Percentiles rank a stretch among this genome's conserved stretches.
These are phyloP conservation scores for Thaleichthys pacificus DNA, from an alignment of 2,797 vertebrate genomes.

Conservation along the genomic window DNA sequence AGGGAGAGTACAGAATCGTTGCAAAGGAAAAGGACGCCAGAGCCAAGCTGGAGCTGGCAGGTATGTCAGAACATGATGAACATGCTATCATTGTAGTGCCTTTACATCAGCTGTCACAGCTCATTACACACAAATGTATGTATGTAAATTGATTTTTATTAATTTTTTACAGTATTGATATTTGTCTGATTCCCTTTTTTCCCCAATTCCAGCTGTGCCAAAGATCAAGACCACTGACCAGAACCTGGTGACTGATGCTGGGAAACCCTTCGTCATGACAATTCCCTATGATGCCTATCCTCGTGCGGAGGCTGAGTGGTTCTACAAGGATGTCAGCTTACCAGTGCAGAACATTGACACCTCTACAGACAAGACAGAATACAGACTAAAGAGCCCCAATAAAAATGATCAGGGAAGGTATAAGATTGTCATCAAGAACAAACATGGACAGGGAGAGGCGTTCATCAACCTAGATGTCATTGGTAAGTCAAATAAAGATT, in stretches of 20 bases:
- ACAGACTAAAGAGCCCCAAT: constrained; percentile 87
- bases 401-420: constrained; percentile 89
- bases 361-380: constrained; percentile 85
- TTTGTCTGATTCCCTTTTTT: constrained; percentile 13
- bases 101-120: no score
- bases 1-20: constrained; percentile 95
- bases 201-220: constrained; percentile 80
- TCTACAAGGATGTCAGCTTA: constrained; percentile 78
- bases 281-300: constrained; percentile 96
- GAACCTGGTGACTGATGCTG: constrained; percentile 92
- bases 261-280: constrained; percentile 89
- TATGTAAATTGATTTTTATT: neutral
- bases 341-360: constrained; percentile 90
- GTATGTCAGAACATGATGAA: constrained; percentile 65
- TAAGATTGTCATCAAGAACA: constrained; percentile 90
- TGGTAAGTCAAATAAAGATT: constrained; percentile 74
- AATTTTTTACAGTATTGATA: constrained; percentile 10
- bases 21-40: constrained; percentile 97
- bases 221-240: constrained; percentile 95
- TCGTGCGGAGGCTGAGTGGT: constrained; percentile 93
- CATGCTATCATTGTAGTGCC: no score
- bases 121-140: no score
- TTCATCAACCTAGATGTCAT: constrained; percentile 93
- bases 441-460: constrained; percentile 91
- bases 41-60: constrained; percentile 96